Conservation (phyloP, 2,113 vertebrate genomes). For the Pomatorhinus ruficollis region DNA sequence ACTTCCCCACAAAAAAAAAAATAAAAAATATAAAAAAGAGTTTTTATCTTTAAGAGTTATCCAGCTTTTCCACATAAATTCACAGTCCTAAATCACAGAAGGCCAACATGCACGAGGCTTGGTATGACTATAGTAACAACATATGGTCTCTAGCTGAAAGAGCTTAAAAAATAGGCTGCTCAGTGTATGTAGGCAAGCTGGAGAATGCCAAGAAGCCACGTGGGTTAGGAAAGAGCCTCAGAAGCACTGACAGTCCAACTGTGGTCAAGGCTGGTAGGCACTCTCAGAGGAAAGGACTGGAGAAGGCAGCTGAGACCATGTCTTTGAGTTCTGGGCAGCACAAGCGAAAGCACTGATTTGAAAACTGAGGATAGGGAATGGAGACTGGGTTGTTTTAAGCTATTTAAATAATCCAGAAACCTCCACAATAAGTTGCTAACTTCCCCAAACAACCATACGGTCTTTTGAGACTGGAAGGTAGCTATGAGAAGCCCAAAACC, state of each 20-base stretch:
- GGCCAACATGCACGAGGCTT: not conserved
- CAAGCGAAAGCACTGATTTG: not conserved
- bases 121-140: not conserved
- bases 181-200: not conserved
- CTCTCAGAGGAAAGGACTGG: not conserved
- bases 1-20: not conserved
- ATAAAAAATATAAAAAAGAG: not conserved
- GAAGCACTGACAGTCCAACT: not conserved
- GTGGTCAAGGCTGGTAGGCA: not conserved
- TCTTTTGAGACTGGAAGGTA: not conserved
- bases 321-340: not conserved
- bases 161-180: constrained; percentile 31
- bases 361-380: not conserved
- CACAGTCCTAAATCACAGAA: constrained; percentile 16
- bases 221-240: not conserved
- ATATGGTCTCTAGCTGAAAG: not conserved
- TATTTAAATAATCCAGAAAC: not conserved
- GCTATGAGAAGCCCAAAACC: not conserved
- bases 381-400: not conserved
- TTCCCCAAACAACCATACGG: not conserved
- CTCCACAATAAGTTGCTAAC: not conserved
- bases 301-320: not conserved
- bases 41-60: not conserved
- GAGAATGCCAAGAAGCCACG: not conserved
- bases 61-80: constrained; percentile 39